These are phyloP conservation scores for Microcebus tavaratra DNA, from an alignment of 2,113 vertebrate genomes.

Conservation along the genomic window DNA sequence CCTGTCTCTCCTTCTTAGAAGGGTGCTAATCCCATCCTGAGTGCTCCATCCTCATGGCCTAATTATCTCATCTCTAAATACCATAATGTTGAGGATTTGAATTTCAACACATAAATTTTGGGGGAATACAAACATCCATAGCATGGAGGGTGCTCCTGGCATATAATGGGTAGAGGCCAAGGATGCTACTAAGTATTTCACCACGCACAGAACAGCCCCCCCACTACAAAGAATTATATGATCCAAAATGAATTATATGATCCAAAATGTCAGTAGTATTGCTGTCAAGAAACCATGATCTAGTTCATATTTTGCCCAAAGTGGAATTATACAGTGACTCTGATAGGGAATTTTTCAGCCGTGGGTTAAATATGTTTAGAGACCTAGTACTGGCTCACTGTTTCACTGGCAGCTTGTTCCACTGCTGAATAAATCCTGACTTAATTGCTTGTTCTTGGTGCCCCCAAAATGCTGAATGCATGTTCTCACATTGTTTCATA, in stretches of 20 bases:
- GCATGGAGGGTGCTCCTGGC: neutral
- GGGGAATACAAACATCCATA: neutral
- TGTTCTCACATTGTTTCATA: neutral
- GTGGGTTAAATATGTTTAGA: neutral
- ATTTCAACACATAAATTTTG: neutral
- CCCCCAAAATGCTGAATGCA: neutral
- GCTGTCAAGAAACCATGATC: neutral
- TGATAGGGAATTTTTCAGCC: neutral
- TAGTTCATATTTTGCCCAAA: neutral
- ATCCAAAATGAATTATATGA: too few relatives aligned
- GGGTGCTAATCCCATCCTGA: neutral
- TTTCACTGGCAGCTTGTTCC: neutral
- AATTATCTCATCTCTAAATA: neutral
- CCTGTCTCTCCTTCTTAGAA: neutral
- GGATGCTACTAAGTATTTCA: neutral
- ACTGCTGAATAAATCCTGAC: neutral
- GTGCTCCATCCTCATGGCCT: neutral
- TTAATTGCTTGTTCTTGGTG: neutral
- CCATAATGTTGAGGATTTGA: neutral
- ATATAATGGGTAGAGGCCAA: neutral
- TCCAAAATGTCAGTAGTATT: neutral
- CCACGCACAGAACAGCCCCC: accelerated
- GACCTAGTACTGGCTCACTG: neutral
- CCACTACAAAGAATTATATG: neutral
- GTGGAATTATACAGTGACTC: neutral